Evolutionary conservation across 2,113 vertebrate species (phyloP).

Genomic region (Uria lomvia): DNA sequence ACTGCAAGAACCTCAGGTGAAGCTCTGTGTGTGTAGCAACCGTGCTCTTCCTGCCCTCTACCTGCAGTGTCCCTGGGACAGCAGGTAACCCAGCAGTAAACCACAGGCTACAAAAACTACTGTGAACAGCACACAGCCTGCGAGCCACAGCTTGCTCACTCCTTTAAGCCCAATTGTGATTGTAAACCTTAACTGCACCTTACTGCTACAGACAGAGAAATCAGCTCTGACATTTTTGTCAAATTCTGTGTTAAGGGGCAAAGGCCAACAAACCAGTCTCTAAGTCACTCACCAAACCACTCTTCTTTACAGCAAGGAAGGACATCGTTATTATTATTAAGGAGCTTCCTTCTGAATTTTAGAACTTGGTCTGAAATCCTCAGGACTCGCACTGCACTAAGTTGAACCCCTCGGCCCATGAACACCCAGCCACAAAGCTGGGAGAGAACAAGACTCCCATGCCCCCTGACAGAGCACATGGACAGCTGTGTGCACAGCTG

Average conservation of each 20-base stretch:
- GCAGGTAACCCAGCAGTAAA: neutral
- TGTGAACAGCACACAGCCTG: neutral
- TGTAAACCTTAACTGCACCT: neutral
- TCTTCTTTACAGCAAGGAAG: neutral
- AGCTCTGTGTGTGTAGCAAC: neutral
- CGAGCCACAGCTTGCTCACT: neutral
- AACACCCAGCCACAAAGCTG: fast-evolving
- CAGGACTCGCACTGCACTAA: fast-evolving
- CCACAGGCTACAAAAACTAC: neutral
- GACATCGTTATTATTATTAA: neutral
- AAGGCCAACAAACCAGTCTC: neutral
- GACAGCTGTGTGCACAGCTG: neutral
- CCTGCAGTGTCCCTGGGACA: neutral
- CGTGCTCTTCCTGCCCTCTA: neutral
- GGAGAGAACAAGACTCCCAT: neutral
- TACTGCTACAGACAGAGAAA: neutral
- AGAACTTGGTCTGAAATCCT: neutral
- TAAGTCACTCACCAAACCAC: fast-evolving
- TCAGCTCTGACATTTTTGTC: neutral
- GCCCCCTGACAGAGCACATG: neutral
- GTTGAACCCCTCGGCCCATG: fast-evolving
- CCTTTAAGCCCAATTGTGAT: neutral
- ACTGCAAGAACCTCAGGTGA: neutral
- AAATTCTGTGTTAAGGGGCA: neutral
- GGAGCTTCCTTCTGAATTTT: neutral